Conservation (phyloP, 2,797 vertebrate species). For the Enteromius treurensis region DNA sequence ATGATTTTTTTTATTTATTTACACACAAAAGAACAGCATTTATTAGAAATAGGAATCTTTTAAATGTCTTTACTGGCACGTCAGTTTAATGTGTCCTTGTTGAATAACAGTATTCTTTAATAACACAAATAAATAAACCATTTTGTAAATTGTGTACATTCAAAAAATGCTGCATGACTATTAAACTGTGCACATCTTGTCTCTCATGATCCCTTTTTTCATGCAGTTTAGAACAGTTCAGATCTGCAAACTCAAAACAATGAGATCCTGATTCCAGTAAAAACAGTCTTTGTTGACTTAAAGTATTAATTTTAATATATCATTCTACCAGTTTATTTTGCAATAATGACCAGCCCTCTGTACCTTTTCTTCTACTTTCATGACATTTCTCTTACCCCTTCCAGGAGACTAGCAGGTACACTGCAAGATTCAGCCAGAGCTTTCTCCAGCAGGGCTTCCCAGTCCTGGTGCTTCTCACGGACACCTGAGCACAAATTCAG, state of each 20-base stretch:
- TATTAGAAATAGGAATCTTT: neutral
- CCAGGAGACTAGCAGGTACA: constrained; percentile 90
- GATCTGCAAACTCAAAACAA: neutral
- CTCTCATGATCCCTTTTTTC: neutral
- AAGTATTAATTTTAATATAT: neutral
- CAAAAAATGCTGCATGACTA: neutral
- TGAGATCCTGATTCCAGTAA: neutral
- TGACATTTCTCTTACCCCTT: constrained; percentile 82
- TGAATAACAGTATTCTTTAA: neutral
- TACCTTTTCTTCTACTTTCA: constrained; percentile 24
- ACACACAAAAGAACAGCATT: neutral
- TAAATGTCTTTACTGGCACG: neutral
- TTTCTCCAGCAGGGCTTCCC: constrained; percentile 86
- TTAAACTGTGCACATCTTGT: neutral
- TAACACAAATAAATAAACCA: neutral
- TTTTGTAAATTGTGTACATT: neutral
- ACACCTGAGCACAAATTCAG: constrained; percentile 78
- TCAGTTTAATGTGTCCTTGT: neutral
- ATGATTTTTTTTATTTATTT: neutral
- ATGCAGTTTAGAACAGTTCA: neutral
- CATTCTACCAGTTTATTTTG: neutral
- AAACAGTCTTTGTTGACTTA: neutral
- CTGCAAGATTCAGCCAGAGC: constrained; percentile 86
- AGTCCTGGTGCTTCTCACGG: constrained; percentile 88
- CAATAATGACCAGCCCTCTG: neutral